Evolutionary conservation across 2,888 invertebrate genomes (phyloP).

Genomic region (Rapana venosa): DNA sequence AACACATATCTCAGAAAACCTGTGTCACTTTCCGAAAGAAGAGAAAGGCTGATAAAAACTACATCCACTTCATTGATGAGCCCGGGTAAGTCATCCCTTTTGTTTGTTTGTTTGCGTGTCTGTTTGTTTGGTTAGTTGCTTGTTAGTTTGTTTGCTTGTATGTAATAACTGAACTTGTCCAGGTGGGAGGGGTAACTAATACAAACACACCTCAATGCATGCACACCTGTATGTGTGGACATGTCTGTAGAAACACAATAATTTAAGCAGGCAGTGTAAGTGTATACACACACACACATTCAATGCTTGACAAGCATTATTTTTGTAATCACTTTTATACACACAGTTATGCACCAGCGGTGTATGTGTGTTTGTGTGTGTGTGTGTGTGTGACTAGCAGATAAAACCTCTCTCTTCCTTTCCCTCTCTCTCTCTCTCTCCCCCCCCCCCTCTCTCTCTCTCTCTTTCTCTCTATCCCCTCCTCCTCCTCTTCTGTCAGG

Average conservation of each 20-base stretch:
- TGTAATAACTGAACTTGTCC: neutral
- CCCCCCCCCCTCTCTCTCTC: neutral
- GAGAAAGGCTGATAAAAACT: conserved; percentile 63
- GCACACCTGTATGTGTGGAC: neutral
- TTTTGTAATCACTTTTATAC: no score
- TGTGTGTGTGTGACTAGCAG: neutral
- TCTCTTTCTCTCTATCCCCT: neutral
- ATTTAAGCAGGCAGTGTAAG: no score
- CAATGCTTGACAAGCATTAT: no score
- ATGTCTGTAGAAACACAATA: no score
- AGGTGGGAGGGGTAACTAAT: no score
- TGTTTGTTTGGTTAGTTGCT: neutral
- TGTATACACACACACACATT: no score
- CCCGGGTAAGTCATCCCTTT: conserved; percentile 65
- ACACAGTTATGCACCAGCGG: no score
- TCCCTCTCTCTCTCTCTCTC: neutral
- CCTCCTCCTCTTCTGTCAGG: neutral
- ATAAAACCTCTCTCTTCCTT: neutral
- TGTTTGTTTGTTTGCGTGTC: no score
- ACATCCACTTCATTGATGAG: conserved; percentile 68
- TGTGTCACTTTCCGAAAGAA: conserved; percentile 68
- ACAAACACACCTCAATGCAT: neutral
- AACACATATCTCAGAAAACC: conserved; percentile 63
- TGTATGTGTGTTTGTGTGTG: neutral
- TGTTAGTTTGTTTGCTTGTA: no score